Base-by-base conservation (phyloP, 2,888 invertebrate species). In the Ischnus inquisitorius region DNA sequence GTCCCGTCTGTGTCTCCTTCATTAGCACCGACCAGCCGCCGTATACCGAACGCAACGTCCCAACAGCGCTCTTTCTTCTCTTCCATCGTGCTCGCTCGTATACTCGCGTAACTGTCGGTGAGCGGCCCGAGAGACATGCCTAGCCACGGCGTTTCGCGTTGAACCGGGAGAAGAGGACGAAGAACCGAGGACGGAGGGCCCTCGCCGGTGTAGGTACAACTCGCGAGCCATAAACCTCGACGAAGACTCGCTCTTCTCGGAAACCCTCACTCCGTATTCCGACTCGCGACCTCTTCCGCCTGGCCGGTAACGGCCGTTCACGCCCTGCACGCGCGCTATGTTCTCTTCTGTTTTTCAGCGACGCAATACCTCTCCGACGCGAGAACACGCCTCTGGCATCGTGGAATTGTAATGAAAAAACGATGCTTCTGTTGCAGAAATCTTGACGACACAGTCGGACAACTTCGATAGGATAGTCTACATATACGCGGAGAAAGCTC, bases 401-500 rank as follows among this genome's bases (percentile, higher is more conserved):
- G 28, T 34, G 4, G 16, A n/a, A 28, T 68, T 41, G 25, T 14
- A 19, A 22, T 19, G 10, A 22, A 54, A 22, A 22, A 22, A 19
- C 10, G 10, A 22, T 34, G 4, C 87, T 82, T 84, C 75, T 90
- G 94, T 95, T 95, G 62, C 95, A 96, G 96, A 96, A 94, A 95
- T 95, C 94, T 95, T 96, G 94, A 95, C 95, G 93, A 95, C 96
- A 93, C 95, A 95, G 92, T 95, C 96, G 87, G 95, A 95, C 91
- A 95, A 95, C 92, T 94, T 94, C 94, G 93, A 92, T 88, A 94
- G 95, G 92, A 95, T 95, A 90, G 94, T 96, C 91, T 95, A 95
- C 92, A 95, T 96, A 94, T 95, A 95, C 94, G 96, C 96, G 91
- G 96, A 96, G 93, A 95, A 96, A 93, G 96, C 96, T 91, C 95